phyloP scores from a whole-genome alignment of 2,888 invertebrate species.

The Endotricha flammealis region DNA sequence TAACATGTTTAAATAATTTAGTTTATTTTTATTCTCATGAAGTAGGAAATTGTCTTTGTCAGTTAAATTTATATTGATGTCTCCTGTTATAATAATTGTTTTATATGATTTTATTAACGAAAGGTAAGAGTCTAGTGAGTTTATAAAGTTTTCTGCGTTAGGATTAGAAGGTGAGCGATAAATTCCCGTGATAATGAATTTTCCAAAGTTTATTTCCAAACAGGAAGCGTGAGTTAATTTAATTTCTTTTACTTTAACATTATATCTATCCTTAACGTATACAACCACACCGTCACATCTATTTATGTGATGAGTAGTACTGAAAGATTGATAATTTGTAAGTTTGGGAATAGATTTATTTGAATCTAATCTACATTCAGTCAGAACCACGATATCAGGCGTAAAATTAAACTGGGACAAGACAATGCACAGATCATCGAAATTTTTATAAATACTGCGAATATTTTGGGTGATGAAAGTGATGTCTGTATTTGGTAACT shows the following conservation, averaged over 20 bases:
- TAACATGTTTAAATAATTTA: constrained; percentile 1
- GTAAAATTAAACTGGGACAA: constrained; percentile 1
- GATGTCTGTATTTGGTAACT: neutral
- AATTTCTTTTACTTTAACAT: constrained; percentile 6
- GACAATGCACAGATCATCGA: constrained; percentile 7
- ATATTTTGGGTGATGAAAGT: constrained; percentile 10
- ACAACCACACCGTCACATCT: constrained; percentile 12
- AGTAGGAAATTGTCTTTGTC: neutral
- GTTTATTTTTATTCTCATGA: neutral
- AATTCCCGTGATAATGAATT: constrained; percentile 6
- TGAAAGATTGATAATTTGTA: constrained; percentile 2
- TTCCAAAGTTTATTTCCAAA: constrained; percentile 2
- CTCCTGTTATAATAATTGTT: neutral
- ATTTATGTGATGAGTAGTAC: constrained; percentile 6
- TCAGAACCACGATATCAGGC: constrained; percentile 9
- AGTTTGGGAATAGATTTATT: constrained; percentile 10
- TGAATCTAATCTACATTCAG: constrained; percentile 8
- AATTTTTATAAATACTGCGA: constrained; percentile 10
- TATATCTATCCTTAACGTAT: neutral
- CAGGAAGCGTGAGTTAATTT: neutral
- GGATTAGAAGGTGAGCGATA: constrained; percentile 11
- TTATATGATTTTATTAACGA: neutral
- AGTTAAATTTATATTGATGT: constrained; percentile 1
- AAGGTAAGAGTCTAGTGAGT: constrained; percentile 7
- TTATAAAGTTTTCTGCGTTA: constrained; percentile 7